Evolutionary conservation across 1,140 invertebrate species (phyloP), one percentile per base, ranked within the genome.

Genomic region (Procambarus clarkii): DNA sequence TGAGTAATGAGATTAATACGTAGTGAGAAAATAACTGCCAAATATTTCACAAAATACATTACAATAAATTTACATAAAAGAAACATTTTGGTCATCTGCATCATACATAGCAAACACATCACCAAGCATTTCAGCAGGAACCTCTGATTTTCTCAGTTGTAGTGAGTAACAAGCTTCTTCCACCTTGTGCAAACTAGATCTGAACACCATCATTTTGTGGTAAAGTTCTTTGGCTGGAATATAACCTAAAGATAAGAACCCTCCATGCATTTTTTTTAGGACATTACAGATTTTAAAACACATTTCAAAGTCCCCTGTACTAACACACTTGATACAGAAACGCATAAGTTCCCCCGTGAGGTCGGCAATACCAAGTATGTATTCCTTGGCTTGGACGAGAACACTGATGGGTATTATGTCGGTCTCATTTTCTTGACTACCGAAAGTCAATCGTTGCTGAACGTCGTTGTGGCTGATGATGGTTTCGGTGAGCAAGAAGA

Each of bases 341-440:
- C 98, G 95, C 98, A 98, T 98, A 45, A 98, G 94, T 94, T 99
- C 98, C 0, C 98, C 98, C 5, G 97, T 98, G 13, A 98, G 95
- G 95, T 99, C 98, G 9, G 97, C 96, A 71, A 98, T 94, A 1
- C 98, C 98, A n/a, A 98, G 94, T 92, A 98, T 96, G 93, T 96
- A 98, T 93, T 98, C 97, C 69, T 94, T 94, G 0, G 96, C 96
- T 18, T 96, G 95, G 60, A 97, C 94, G 24, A 94, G 91, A 24
- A 95, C 93, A 93, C 77, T 78, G 45, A 82, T 78, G 64, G 78
- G 71, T 86, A 90, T 11, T 86, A 60, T 58, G 93, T 92, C 11
- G 92, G 93, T 81, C 88, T 93, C 69, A 91, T 81, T 91, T 34
- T 82, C 71, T 60, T 83, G 76, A n/a, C 88, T 69, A 21, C 82